A percentile compares a stretch with the other conserved stretches of the same genome.
Conservation (phyloP, 2,113 vertebrate species). For the Hemiscyllium ocellatum region DNA sequence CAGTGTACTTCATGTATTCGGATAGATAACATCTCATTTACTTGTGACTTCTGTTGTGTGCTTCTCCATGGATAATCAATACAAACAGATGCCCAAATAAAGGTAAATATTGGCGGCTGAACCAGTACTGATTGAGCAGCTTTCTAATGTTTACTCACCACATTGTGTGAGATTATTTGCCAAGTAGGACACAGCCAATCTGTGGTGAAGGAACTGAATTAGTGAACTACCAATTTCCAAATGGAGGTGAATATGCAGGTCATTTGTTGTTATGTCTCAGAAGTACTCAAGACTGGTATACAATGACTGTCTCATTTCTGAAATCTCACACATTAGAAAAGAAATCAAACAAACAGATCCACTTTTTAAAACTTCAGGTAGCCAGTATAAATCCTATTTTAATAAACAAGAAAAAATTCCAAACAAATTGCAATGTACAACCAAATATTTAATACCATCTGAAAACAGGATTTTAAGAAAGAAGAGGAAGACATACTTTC, state of each 20-base stretch:
- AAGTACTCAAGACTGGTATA: not conserved
- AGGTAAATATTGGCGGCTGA: not conserved
- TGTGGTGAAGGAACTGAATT: not conserved
- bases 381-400: not conserved
- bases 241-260: not conserved
- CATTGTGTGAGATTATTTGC: not conserved
- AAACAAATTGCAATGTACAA: not conserved
- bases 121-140: not conserved
- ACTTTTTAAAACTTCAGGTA: not conserved
- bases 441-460: not conserved
- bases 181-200: not conserved
- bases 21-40: not conserved
- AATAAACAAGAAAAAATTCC: not conserved
- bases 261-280: not conserved
- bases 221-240: not conserved
- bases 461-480: not conserved
- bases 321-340: not conserved
- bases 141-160: slow-evolving; percentile 16
- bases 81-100: slow-evolving; percentile 4
- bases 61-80: not conserved
- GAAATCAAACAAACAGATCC: not conserved
- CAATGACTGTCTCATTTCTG: not conserved
- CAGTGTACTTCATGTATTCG: too few species aligned
- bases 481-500: not conserved
- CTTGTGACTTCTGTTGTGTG: not conserved